Evolutionary conservation across 2,113 vertebrate species (phyloP).

Genomic region (Archocentrus centrarchus): DNA sequence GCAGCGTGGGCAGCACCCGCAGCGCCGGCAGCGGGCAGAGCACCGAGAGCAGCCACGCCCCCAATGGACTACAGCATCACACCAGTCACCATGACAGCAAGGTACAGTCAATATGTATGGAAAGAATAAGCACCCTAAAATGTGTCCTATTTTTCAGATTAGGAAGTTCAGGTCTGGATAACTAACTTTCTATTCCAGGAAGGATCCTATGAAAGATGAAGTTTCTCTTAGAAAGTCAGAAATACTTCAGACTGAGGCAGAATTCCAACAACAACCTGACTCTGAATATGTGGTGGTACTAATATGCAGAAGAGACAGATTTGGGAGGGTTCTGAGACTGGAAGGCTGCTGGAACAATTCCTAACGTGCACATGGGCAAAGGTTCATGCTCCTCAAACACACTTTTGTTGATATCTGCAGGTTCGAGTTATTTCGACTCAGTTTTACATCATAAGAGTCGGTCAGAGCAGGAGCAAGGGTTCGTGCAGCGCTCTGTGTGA

Average conservation of each 20-base stretch:
- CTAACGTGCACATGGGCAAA: too few species aligned
- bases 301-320: too few species aligned
- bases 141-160: rapidly evolving
- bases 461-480: too few species aligned
- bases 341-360: too few species aligned
- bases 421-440: too few species aligned
- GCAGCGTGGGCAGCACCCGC: slow-evolving; percentile 92
- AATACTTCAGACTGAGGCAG: not conserved
- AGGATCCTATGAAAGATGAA: too few species aligned
- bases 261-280: not conserved
- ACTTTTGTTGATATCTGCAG: not conserved
- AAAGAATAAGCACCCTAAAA: not conserved
- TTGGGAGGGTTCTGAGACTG: too few species aligned
- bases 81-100: slow-evolving; percentile 60
- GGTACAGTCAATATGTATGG: slow-evolving; percentile 28
- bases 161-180: not conserved
- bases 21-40: slow-evolving; percentile 96
- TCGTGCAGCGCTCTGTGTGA: not conserved
- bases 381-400: not conserved
- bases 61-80: slow-evolving; percentile 61
- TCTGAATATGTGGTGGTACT: too few species aligned
- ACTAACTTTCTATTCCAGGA: too few species aligned
- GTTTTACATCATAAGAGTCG: too few species aligned
- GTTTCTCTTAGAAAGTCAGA: not conserved
- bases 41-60: slow-evolving; percentile 87